Base-by-base conservation (phyloP, 2,113 vertebrate species). In the Phoxinus phoxinus region DNA sequence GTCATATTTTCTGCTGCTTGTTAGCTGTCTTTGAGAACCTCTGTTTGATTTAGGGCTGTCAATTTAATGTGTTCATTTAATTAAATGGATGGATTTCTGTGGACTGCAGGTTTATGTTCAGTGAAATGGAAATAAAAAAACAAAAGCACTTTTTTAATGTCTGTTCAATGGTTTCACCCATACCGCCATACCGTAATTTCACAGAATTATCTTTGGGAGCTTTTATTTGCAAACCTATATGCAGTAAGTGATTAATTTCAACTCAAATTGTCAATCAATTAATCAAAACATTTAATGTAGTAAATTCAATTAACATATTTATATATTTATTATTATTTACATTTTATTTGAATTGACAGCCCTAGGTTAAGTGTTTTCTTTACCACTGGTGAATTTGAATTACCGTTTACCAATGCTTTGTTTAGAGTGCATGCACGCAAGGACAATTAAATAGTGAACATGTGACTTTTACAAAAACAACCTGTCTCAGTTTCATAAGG, bases 1-100 rank as follows among this genome's bases (percentile, higher is more conserved):
- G 12, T 56, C 32, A 56, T 17, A 69, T 67, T 44, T 85, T 46
- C 61, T 41, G 23, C 17, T 78, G 27, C 30, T 78, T 76, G 73
- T 67, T 67, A 77, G 21, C 46, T 78, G 46, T 56, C 46, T 30
- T 25, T 9, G 11, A 56, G 69, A 59, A 59, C 3, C 76, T 59
- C 30, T 25, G 4, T 59, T 79, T 41, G 56, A 79, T 74, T 74
- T 74, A 74, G 71, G 71, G 25, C 12, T 13, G 41, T 74, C 41
- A n/a, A n/a, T 23, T 41, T 23, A 71, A 74, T 6, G 1, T 74
- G 41, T 25, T 74, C 0, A 27, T 74, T 74, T 25, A 46, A 46
- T 46, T 44, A 48, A 25, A 25, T 73, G 71, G 37, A 46, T 46
- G 71, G n/a, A 74, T 74, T 74, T 41, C 41, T 74, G 12, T 74